phyloP scores from a whole-genome alignment of 2,888 invertebrate genomes.

The Cheiracanthium punctorium region DNA sequence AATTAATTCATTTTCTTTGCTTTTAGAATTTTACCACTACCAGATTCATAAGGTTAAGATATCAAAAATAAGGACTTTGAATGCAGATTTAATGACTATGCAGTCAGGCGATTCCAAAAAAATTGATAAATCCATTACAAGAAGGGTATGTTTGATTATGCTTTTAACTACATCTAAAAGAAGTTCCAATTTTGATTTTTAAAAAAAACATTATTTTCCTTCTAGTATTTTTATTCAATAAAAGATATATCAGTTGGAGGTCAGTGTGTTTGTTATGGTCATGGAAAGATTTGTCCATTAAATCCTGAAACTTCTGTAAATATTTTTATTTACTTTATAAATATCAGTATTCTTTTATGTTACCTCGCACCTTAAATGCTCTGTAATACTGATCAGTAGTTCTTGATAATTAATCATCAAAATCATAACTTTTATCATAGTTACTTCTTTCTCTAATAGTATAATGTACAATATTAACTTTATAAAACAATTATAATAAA shows the following conservation, averaged over 20 bases:
- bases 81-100: slow-evolving; percentile 81
- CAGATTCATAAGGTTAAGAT: slow-evolving; percentile 86
- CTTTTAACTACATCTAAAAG: neutral
- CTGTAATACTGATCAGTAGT: too few relatives aligned
- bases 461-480: too few relatives aligned
- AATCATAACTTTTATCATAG: too few relatives aligned
- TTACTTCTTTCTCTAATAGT: too few relatives aligned
- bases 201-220: too few relatives aligned
- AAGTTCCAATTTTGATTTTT: too few relatives aligned
- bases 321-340: too few relatives aligned
- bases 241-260: slow-evolving; percentile 92
- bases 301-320: slow-evolving; percentile 51
- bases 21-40: slow-evolving; percentile 80
- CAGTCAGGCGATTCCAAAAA: slow-evolving; percentile 75
- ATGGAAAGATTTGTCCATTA: slow-evolving; percentile 83
- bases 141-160: slow-evolving; percentile 74
- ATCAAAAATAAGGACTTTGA: slow-evolving; percentile 87
- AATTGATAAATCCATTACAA: slow-evolving; percentile 77
- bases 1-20: neutral
- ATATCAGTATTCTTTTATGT: too few relatives aligned
- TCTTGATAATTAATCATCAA: too few relatives aligned
- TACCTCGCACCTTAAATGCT: too few relatives aligned
- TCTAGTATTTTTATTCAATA: slow-evolving; percentile 87
- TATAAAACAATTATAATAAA: too few relatives aligned
- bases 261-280: slow-evolving; percentile 92